phyloP scores from a whole-genome alignment of 2,113 vertebrate species.

The Eulacestoma nigropectus region DNA sequence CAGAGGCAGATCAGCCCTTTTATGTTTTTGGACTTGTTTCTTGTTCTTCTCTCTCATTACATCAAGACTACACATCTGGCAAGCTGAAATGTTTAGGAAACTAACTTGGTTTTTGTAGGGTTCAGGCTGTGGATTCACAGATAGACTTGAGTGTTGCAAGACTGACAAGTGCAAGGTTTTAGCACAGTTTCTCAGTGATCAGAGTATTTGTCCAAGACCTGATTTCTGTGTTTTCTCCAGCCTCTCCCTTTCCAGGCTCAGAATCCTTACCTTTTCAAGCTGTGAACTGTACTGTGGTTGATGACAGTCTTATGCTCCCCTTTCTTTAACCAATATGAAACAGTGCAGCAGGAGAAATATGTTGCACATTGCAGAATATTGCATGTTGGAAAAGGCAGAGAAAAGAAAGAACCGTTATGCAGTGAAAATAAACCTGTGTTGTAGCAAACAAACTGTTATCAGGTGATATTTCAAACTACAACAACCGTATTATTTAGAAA shows the following conservation, averaged over 20 bases:
- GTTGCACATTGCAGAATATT: neutral
- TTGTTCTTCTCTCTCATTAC: neutral
- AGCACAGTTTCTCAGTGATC: neutral
- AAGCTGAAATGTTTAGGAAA: neutral
- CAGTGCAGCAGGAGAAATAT: neutral
- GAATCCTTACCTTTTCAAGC: neutral
- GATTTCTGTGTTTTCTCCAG: neutral
- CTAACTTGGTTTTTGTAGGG: neutral
- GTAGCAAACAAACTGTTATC: neutral
- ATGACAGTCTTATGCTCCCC: neutral
- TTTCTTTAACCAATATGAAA: neutral
- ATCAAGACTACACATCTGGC: neutral
- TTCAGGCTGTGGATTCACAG: neutral
- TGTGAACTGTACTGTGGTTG: neutral
- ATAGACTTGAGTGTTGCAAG: neutral
- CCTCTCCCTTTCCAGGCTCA: neutral
- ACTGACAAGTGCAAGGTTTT: neutral
- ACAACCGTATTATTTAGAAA: neutral
- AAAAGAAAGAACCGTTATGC: neutral
- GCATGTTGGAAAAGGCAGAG: neutral
- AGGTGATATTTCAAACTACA: neutral
- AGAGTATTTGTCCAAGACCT: neutral
- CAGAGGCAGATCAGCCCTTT: neutral
- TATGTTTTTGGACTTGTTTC: neutral
- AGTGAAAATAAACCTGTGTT: neutral